Evolutionary conservation across 2,113 vertebrate species (phyloP), one percentile per base, ranked within the genome.

Genomic region (Myrmecophaga tridactyla): DNA sequence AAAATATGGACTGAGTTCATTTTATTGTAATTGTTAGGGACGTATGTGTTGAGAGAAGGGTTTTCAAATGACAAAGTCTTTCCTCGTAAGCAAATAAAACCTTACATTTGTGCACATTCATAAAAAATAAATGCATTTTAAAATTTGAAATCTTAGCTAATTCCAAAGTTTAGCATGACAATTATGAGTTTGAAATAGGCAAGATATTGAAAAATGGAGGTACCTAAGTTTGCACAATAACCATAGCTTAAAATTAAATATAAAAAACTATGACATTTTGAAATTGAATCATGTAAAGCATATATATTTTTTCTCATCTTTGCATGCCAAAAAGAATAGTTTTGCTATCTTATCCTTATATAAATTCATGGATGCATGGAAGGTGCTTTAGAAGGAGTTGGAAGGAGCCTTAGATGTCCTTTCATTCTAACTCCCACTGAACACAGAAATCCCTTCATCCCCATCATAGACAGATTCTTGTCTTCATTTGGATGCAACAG

Each of bases 171-270:
- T 77, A 41, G 97, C 94, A 88, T 93, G 90, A 81, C 25, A 93
- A 95, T 95, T 96, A 96, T 95, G 78, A 96, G 96, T 80, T 39
- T 80, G 0, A 87, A 96, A 82, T 56, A 89, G 6, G 46, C 77
- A 80, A 96, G 86, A 96, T 90, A 82, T 87, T 92, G 86, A 84
- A 97, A 93, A 94, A 46, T 65, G 88, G 53, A 85, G 23, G n/a
- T 81, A 96, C 69, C 48, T 92, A 76, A 96, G 10, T 75, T 67
- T 95, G 51, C 0, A 8, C 70, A 94, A 51, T 73, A 92, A 72
- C 39, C 67, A 39, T 17, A 96, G 4, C 88, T 96, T 97, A 95
- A 96, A 96, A 62, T 70, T 72, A 95, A 97, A 62, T 91, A 97
- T 94, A 84, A 94, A 12, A 18, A 90, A 65, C 0, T 34, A 27